Evolutionary conservation across 1,140 invertebrate species (phyloP).

Genomic region (Caenorhabditis remanei): DNA sequence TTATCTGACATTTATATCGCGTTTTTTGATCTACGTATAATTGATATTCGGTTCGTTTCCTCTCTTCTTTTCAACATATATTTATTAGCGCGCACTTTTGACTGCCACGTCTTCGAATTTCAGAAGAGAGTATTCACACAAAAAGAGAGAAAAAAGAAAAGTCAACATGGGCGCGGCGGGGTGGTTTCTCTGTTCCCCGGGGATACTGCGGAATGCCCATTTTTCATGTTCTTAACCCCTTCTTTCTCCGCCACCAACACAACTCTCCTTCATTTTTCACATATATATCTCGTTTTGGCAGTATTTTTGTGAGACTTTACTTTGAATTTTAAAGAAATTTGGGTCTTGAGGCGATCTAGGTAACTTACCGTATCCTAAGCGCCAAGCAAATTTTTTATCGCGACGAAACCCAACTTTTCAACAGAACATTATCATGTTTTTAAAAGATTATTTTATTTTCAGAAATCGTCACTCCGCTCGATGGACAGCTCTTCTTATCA

Average conservation of each 20-base stretch:
- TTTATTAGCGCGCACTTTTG: not conserved
- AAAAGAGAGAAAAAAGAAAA: not conserved
- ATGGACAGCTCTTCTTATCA: too few species aligned
- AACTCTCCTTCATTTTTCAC: not conserved
- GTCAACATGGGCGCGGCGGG: conserved; percentile 16
- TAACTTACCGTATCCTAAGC: too few species aligned
- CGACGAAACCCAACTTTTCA: too few species aligned
- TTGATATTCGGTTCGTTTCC: conserved; percentile 48
- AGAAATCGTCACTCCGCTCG: too few species aligned
- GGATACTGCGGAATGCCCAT: not conserved
- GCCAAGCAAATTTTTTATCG: too few species aligned
- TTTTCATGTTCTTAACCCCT: conserved; percentile 31
- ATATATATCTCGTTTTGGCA: not conserved
- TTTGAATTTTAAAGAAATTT: too few species aligned
- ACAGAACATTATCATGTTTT: too few species aligned
- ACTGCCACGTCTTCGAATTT: not conserved
- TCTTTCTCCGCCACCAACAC: not conserved
- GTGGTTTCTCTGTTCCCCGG: not conserved
- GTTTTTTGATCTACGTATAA: conserved; percentile 48
- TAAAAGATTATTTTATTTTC: too few species aligned
- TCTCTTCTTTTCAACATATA: conserved; percentile 9
- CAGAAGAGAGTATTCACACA: not conserved
- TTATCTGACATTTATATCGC: conserved; percentile 48
- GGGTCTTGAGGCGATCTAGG: too few species aligned
- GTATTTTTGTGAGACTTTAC: too few species aligned